Conservation (phyloP, 2,113 vertebrate species). For the Cariama cristata region DNA sequence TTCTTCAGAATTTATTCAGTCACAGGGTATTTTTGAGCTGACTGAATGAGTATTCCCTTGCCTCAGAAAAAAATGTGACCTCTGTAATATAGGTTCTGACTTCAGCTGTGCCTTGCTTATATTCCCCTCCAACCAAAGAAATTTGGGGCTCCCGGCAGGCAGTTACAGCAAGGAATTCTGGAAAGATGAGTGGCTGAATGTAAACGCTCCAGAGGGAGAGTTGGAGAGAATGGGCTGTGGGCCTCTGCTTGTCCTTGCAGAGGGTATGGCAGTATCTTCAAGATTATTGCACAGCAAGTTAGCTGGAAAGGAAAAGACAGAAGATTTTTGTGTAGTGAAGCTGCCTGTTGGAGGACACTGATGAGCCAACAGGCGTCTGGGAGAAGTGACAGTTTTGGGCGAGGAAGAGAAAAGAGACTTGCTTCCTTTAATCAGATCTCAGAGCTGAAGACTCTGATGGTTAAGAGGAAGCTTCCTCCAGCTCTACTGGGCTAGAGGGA, state of each 20-base stretch:
- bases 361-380: not conserved
- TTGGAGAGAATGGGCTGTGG: not conserved
- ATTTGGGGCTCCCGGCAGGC: not conserved
- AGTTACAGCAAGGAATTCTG: not conserved
- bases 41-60: not conserved
- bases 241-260: not conserved
- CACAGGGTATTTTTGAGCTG: not conserved
- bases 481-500: not conserved
- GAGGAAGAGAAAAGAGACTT: not conserved
- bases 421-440: not conserved
- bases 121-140: not conserved
- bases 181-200: not conserved
- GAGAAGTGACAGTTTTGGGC: not conserved
- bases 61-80: not conserved
- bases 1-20: conserved; percentile 41
- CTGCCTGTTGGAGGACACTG: not conserved
- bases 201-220: not conserved
- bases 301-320: not conserved
- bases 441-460: not conserved
- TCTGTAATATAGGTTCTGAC: not conserved
- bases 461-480: not conserved
- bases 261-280: not conserved
- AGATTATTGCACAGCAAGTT: not conserved
- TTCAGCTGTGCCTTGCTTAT: not conserved
- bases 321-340: not conserved